Base-by-base conservation (phyloP, 2,888 invertebrate genomes). In the Pristionchus mayeri region DNA sequence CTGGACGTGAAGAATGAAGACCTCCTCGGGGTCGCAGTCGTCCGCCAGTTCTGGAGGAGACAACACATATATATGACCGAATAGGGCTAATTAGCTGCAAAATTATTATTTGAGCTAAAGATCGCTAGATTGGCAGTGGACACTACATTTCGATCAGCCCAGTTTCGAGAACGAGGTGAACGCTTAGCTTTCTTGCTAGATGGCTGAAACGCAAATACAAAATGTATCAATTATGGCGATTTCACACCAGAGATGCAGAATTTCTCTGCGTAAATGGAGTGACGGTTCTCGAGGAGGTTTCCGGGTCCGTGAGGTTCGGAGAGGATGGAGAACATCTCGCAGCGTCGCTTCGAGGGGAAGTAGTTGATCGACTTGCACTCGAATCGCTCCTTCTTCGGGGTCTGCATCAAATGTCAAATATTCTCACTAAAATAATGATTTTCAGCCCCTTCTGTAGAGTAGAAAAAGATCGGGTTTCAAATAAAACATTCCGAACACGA, bases 251-350 rank as follows among this genome's bases (percentile, higher is more conserved):
- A 91, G 52, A 91, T 83, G 82, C 91, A 91, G 87, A 91, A 91
- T 84, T 91, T 91, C 80, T 91, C 91, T 18, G 90, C 89, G 85
- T 91, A 91, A 79, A 91, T 91, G 2, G 89, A 88, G 76, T 90
- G 86, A 18, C 90, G 88, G 78, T 91, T 92, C 52, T 90, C 91
- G 24, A 91, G 83, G 34, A 91, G 87, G 63, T 89, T 89, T 78
- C 91, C 91, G n/a, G 90, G 89, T 4, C 91, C 91, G 84, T 91
- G 91, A 21, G 91, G 91, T 71, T 91, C 90, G 1, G 91, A 91
- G 18, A 91, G 87, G 63, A 91, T 89, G 24, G 86, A 87, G 82
- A 90, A 90, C 67, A 91, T 86, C 71, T 87, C 86, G 37, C 84
- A 84, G n/a, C 84, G 54, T 7, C 48, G 40, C 37, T 86, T 87